phyloP scores from a whole-genome alignment of 2,113 vertebrate genomes.

The Hucho hucho region DNA sequence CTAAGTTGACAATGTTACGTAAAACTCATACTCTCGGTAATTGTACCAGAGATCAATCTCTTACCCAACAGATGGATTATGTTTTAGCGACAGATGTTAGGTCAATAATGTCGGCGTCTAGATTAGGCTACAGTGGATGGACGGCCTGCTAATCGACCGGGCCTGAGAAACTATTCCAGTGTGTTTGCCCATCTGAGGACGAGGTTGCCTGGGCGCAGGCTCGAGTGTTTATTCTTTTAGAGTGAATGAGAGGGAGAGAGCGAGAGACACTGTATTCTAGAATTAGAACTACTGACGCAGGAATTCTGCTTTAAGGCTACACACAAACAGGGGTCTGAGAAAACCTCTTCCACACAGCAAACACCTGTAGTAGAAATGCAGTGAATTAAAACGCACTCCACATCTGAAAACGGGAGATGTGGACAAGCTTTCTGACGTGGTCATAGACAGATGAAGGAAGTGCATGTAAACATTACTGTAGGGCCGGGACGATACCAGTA shows the following conservation, averaged over 20 bases:
- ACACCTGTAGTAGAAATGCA: neutral
- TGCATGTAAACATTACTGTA: too few relatives aligned
- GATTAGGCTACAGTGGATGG: slow-evolving; percentile 18
- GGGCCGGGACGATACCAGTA: too few relatives aligned
- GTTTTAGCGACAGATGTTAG: slow-evolving; percentile 5
- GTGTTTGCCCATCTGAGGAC: neutral
- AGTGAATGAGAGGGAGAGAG: neutral
- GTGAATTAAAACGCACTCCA: neutral
- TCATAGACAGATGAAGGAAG: too few relatives aligned
- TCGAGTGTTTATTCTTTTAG: slow-evolving; percentile 29
- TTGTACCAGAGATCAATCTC: neutral
- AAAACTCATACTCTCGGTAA: neutral
- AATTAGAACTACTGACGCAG: slow-evolving; percentile 6
- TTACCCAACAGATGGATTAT: neutral
- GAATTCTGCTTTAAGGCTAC: neutral
- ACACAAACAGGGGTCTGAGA: neutral
- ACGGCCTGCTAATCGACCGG: neutral
- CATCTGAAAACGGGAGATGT: neutral
- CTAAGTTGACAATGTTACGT: neutral
- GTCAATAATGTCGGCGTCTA: neutral
- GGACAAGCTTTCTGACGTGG: neutral
- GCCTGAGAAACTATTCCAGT: slow-evolving; percentile 2
- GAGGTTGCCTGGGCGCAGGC: neutral
- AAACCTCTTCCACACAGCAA: neutral
- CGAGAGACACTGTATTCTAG: neutral